Percentiles rank a stretch among this genome's conserved stretches.
These are phyloP conservation scores for Nettapus auritus DNA, from an alignment of 2,113 vertebrate species.

Conservation along the genomic window DNA sequence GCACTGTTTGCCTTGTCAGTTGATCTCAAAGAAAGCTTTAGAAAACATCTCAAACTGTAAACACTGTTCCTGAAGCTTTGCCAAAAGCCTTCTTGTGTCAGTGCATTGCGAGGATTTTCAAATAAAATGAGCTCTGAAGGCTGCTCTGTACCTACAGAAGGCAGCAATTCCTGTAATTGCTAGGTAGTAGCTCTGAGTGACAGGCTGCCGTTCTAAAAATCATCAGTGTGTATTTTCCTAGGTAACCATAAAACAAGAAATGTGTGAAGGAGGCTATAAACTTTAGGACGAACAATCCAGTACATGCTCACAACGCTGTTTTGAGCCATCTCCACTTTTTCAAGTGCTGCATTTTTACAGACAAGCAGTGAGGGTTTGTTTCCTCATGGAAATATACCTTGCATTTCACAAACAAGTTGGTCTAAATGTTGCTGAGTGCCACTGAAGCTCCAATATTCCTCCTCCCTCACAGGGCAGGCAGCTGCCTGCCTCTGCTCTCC, in stretches of 20 bases:
- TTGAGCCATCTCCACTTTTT: neutral
- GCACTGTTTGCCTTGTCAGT: neutral
- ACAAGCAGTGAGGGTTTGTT: neutral
- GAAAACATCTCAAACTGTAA: neutral
- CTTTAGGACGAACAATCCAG: neutral
- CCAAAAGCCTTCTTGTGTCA: slow-evolving; percentile 24
- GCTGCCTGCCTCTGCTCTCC: neutral
- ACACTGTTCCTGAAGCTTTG: neutral
- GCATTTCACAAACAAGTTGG: neutral
- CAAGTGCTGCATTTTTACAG: neutral
- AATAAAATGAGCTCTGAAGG: neutral
- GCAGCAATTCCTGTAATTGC: neutral
- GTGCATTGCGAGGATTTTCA: neutral
- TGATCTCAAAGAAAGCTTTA: neutral
- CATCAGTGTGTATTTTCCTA: neutral
- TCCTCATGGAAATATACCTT: neutral
- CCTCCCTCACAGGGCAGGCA: fast-evolving
- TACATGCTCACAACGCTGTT: neutral
- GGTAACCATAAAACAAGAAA: neutral
- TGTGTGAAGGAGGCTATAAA: fast-evolving
- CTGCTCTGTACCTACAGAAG: neutral
- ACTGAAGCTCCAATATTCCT: neutral
- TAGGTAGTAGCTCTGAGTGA: neutral
- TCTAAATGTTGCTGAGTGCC: neutral
- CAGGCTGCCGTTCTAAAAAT: neutral